phyloP scores from a whole-genome alignment of 2,888 invertebrate genomes.

The Invenusta paracnida region DNA sequence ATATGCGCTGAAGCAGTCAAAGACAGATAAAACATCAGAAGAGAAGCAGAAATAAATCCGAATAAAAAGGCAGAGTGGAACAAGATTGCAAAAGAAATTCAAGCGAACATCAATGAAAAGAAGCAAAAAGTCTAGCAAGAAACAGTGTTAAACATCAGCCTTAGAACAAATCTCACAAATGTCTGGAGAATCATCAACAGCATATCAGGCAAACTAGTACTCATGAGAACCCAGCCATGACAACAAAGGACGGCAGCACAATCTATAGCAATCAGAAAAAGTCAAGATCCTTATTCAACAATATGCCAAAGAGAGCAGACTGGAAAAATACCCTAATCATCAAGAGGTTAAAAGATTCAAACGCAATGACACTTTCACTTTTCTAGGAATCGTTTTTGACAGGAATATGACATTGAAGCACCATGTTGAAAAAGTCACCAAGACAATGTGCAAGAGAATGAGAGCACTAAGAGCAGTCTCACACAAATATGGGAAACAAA shows the following conservation, averaged over 20 bases:
- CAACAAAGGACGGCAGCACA: not conserved
- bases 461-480: not conserved
- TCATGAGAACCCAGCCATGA: not conserved
- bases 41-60: not conserved
- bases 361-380: not conserved
- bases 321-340: not conserved
- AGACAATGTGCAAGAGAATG: not conserved
- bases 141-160: not conserved
- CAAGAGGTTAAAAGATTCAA: not conserved
- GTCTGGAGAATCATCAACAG: slow-evolving; percentile 4
- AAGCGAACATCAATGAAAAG: not conserved
- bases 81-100: not conserved
- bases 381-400: not conserved
- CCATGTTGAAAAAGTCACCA: not conserved
- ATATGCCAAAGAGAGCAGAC: slow-evolving; percentile 5
- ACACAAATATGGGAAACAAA: not conserved
- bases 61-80: not conserved
- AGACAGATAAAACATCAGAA: not conserved
- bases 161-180: not conserved
- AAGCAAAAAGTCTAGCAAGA: slow-evolving; percentile 3
- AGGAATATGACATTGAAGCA: not conserved
- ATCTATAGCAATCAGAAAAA: not conserved
- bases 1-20: not conserved
- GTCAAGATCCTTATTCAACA: not conserved
- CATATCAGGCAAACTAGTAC: not conserved